Evolutionary conservation across 1,140 invertebrate species (phyloP).

Genomic region (Hypsibius dujardini): DNA sequence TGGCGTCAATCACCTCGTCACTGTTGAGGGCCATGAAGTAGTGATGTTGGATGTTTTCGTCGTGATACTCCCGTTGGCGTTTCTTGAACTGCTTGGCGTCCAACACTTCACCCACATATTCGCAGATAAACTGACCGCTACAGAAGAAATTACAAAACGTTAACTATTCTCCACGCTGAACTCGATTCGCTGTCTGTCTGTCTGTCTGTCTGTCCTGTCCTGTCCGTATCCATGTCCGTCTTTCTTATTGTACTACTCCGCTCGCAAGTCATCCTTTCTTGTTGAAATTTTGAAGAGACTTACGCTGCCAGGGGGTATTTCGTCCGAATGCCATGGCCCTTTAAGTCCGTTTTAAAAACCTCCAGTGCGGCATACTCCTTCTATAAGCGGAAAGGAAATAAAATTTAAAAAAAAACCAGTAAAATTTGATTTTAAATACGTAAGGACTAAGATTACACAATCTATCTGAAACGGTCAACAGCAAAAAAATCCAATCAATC

Average conservation of each 20-base stretch:
- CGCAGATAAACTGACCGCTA: slow-evolving; percentile 84
- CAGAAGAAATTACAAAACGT: slow-evolving; percentile 26
- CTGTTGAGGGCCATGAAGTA: slow-evolving; percentile 94
- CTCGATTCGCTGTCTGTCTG: too few species aligned
- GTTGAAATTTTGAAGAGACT: slow-evolving; percentile 27
- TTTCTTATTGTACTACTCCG: slow-evolving; percentile 21
- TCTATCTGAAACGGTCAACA: background rate
- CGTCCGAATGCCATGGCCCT: slow-evolving; percentile 79
- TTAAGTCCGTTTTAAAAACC: slow-evolving; percentile 76
- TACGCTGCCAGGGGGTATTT: slow-evolving; percentile 50
- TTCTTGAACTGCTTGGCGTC: slow-evolving; percentile 71
- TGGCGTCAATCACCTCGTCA: slow-evolving; percentile 88
- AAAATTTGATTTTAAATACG: background rate
- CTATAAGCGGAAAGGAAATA: slow-evolving; percentile 25
- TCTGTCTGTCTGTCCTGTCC: too few species aligned
- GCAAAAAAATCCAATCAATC: too few species aligned
- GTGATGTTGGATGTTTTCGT: slow-evolving; percentile 76
- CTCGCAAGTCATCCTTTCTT: slow-evolving; percentile 17
- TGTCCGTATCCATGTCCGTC: too few species aligned
- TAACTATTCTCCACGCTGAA: too few species aligned
- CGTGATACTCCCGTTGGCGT: slow-evolving; percentile 71
- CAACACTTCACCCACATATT: slow-evolving; percentile 93
- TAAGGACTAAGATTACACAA: slow-evolving; percentile 16
- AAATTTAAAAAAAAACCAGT: background rate
- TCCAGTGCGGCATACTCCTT: slow-evolving; percentile 61